Conservation (phyloP, 2,113 vertebrate genomes). For the Aegithalos caudatus region DNA sequence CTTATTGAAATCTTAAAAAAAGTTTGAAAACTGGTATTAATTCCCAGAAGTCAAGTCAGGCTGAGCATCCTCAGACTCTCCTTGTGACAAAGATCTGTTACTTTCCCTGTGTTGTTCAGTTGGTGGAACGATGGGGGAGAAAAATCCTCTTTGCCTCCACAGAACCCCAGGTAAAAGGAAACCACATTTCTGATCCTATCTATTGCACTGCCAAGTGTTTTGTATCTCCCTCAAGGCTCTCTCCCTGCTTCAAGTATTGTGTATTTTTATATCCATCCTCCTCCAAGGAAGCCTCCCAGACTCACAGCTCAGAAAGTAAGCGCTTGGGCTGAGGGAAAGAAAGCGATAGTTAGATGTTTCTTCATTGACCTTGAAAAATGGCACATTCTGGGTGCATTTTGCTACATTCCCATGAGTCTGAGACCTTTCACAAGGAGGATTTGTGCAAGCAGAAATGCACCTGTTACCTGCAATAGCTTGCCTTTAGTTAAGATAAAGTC, state of each 20-base stretch:
- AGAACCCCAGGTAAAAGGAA: not conserved
- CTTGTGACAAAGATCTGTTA: not conserved
- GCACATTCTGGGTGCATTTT: not conserved
- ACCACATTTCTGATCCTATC: not conserved
- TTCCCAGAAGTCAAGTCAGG: not conserved
- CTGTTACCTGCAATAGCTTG: not conserved
- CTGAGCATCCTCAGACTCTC: not conserved
- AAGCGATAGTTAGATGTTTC: not conserved
- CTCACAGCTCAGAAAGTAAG: not conserved
- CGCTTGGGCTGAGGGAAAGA: not conserved
- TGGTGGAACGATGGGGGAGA: not conserved
- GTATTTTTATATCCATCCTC: not conserved
- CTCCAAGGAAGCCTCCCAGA: constrained; percentile 8
- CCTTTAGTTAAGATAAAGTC: not conserved
- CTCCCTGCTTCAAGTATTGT: not conserved
- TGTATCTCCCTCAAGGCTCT: constrained; percentile 5
- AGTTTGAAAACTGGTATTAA: not conserved
- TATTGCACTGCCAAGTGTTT: not conserved
- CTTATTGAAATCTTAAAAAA: not conserved
- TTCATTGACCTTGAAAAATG: not conserved
- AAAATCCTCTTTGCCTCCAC: not conserved
- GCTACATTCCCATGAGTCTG: not conserved
- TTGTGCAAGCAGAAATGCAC: not conserved
- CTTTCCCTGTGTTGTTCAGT: not conserved
- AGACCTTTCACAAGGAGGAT: not conserved